These are phyloP conservation scores for Ptycholaimellus sp. DNA, from an alignment of 2,888 invertebrate species.

Conservation along the genomic window DNA sequence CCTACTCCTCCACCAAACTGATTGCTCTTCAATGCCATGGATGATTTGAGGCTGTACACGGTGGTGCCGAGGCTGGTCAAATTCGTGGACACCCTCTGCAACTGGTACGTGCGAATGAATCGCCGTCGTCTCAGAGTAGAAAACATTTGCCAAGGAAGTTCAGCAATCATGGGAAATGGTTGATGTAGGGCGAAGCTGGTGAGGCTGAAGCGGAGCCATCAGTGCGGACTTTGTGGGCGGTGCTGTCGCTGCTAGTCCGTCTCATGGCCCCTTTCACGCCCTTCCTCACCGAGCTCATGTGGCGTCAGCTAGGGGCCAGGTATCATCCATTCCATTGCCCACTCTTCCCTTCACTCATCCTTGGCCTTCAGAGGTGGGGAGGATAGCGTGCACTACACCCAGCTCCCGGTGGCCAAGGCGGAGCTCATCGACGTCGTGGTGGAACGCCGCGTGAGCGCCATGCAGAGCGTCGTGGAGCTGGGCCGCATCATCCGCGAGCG, in stretches of 20 bases:
- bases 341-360: slow-evolving; percentile 25
- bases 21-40: slow-evolving; percentile 7
- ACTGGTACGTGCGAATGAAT: slow-evolving; percentile 96
- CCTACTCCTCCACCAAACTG: too few relatives aligned
- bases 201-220: slow-evolving; percentile 54
- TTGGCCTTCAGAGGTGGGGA: slow-evolving; percentile 22
- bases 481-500: slow-evolving; percentile 75
- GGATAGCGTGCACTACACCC: slow-evolving; percentile 64
- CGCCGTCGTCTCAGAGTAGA: slow-evolving; percentile 56
- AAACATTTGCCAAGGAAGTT: neutral
- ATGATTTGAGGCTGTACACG: slow-evolving; percentile 51
- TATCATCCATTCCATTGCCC: neutral
- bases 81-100: slow-evolving; percentile 87
- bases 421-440: slow-evolving; percentile 52
- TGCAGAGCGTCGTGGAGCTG: slow-evolving; percentile 83
- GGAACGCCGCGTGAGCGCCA: slow-evolving; percentile 57
- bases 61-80: slow-evolving; percentile 76
- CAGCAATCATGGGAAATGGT: too few relatives aligned
- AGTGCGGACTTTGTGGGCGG: slow-evolving; percentile 60
- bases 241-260: slow-evolving; percentile 60
- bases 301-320: slow-evolving; percentile 46
- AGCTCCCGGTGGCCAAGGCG: slow-evolving; percentile 48
- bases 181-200: slow-evolving; percentile 48
- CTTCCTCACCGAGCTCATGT: slow-evolving; percentile 79
- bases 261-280: slow-evolving; percentile 96